Conservation (phyloP, 1,140 invertebrate genomes). For the Tetramorium alpestre region DNA sequence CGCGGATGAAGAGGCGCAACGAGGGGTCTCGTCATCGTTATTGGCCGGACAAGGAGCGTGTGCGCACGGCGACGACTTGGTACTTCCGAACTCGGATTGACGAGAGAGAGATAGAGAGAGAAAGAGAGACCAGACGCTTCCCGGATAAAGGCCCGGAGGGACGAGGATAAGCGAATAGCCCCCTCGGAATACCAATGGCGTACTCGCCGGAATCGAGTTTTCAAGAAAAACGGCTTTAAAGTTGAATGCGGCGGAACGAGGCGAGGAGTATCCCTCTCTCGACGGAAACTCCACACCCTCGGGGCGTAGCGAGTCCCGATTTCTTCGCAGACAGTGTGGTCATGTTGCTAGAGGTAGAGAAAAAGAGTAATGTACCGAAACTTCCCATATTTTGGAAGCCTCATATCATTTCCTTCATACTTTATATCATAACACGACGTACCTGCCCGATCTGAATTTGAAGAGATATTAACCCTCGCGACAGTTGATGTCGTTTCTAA, state of each 20-base stretch:
- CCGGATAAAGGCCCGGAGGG: constrained; percentile 53
- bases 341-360: not conserved
- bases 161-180: constrained; percentile 57
- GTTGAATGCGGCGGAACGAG: constrained; percentile 58
- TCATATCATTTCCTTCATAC: not conserved
- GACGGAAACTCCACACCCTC: constrained; percentile 40
- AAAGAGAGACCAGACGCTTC: constrained; percentile 45
- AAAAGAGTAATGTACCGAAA: not conserved
- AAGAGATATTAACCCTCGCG: not conserved
- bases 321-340: constrained; percentile 1
- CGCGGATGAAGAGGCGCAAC: constrained; percentile 71
- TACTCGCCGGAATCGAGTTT: constrained; percentile 58
- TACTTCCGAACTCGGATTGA: constrained; percentile 50
- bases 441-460: too few species aligned
- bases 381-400: not conserved
- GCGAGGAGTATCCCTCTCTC: constrained; percentile 52
- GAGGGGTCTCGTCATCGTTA: constrained; percentile 75
- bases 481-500: not conserved
- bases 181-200: constrained; percentile 57
- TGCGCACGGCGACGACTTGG: constrained; percentile 58
- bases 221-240: constrained; percentile 59
- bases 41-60: constrained; percentile 70
- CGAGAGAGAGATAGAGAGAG: not conserved
- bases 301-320: constrained; percentile 27
- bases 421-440: not conserved